These are phyloP conservation scores for Hephaestus fuliginosus DNA, from an alignment of 2,797 vertebrate species.

Conservation along the genomic window DNA sequence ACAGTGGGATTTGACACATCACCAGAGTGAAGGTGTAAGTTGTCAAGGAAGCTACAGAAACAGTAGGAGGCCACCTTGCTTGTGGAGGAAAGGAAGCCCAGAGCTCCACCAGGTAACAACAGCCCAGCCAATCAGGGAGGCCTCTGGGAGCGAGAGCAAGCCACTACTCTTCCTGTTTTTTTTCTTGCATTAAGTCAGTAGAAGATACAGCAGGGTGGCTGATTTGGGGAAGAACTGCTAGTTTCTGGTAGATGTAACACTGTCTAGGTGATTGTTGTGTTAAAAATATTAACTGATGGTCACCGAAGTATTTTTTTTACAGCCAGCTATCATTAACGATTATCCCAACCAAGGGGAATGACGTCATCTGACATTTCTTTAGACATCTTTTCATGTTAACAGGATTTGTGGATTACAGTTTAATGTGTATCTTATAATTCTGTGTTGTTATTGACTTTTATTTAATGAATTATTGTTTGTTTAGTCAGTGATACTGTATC, in stretches of 20 bases:
- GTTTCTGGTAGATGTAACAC: neutral
- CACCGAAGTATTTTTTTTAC: neutral
- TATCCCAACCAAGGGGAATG: neutral
- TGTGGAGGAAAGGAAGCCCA: constrained; percentile 37
- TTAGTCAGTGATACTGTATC: neutral
- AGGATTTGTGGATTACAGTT: neutral
- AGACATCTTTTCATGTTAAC: neutral
- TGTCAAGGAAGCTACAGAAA: constrained; percentile 68
- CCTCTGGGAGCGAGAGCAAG: constrained; percentile 49
- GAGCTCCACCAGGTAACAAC: constrained; percentile 80
- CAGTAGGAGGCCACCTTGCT: constrained; percentile 30
- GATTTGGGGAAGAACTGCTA: neutral
- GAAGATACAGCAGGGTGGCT: constrained; percentile 4
- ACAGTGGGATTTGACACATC: constrained; percentile 49
- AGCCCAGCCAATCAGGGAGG: constrained; percentile 79
- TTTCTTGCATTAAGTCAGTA: constrained; percentile 41
- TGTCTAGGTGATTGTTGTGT: neutral
- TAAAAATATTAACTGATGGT: neutral
- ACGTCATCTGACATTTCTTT: constrained; percentile 1
- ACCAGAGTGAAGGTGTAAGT: constrained; percentile 41
- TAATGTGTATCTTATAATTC: neutral
- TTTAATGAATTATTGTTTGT: neutral
- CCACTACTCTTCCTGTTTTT: constrained; percentile 39
- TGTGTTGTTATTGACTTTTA: neutral
- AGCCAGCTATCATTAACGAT: neutral